A percentile compares a stretch with the other conserved stretches of the same genome.
Conservation (phyloP, 2,797 vertebrate species). For the Amphiprion clarkii region DNA sequence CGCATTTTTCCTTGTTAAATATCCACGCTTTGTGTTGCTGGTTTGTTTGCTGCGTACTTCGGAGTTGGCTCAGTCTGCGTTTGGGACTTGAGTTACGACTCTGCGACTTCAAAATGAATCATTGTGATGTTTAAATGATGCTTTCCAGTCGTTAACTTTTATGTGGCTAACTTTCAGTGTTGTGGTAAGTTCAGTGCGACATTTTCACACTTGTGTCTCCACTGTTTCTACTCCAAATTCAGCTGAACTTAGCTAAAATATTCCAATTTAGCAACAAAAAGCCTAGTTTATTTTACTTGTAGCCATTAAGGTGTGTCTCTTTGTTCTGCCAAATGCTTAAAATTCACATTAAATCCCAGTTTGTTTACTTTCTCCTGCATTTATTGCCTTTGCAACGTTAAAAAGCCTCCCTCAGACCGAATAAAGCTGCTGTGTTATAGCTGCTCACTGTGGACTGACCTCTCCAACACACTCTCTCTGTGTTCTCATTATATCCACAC, state of each 20-base stretch:
- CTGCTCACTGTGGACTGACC: background rate
- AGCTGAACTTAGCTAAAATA: background rate
- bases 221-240: no score
- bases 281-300: background rate
- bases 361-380: background rate
- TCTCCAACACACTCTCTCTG: background rate
- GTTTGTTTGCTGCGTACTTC: background rate
- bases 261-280: background rate
- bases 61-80: background rate
- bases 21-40: background rate
- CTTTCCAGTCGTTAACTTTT: background rate
- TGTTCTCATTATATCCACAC: slow-evolving; percentile 10
- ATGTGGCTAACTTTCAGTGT: background rate
- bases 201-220: no score
- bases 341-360: background rate
- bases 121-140: background rate
- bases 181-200: background rate
- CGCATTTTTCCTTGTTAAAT: background rate
- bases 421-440: background rate
- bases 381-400: background rate
- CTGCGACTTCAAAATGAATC: slow-evolving; percentile 2
- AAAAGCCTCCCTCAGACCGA: background rate
- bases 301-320: no score
- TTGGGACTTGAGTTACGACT: slow-evolving; percentile 6
- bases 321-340: no score